Evolutionary conservation across 2,888 invertebrate genomes (phyloP).

Genomic region (Maniola hyperantus): DNA sequence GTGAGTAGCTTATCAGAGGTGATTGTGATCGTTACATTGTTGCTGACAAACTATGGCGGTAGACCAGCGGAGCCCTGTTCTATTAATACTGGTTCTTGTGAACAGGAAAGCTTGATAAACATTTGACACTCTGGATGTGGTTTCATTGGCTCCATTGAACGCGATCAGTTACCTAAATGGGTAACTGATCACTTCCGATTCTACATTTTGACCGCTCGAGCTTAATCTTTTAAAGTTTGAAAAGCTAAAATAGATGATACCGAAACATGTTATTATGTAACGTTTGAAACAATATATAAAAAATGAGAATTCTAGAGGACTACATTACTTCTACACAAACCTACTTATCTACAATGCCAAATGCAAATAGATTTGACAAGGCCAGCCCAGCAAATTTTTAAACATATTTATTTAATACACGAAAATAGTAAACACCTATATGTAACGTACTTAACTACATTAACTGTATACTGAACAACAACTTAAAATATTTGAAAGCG

Average conservation of each 20-base stretch:
- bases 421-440: background rate
- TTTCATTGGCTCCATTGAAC: background rate
- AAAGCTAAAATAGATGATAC: background rate
- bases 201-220: background rate
- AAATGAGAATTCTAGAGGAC: constrained; percentile 3
- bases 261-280: background rate
- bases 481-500: constrained; percentile 11
- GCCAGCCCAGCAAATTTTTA: constrained; percentile 27
- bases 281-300: background rate
- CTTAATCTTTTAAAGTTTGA: background rate
- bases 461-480: background rate
- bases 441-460: background rate
- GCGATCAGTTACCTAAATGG: background rate
- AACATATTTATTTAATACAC: constrained; percentile 7
- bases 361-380: constrained; percentile 40
- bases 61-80: background rate
- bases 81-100: background rate
- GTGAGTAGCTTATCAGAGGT: no score
- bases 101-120: background rate
- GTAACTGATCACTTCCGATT: background rate
- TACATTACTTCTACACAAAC: constrained; percentile 24
- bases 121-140: background rate
- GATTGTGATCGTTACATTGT: no score
- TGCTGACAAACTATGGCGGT: no score
- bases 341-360: constrained; percentile 29